Base-by-base conservation (phyloP, 2,888 invertebrate genomes). In the Lordiphosa andalusiaca region DNA sequence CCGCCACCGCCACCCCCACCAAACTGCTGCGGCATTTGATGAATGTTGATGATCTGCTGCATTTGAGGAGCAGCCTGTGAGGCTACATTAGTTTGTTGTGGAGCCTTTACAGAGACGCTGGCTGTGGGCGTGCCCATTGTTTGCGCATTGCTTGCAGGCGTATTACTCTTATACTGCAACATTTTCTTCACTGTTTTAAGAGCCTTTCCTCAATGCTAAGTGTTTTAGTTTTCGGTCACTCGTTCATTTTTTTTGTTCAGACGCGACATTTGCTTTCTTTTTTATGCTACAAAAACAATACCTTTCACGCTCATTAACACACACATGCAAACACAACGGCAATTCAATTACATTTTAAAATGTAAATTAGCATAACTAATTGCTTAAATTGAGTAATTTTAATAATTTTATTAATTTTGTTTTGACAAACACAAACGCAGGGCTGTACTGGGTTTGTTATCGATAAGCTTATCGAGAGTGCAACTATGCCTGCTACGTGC, bases 11-110 rank as follows among this genome's bases (percentile, higher is more conserved):
- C 61, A 0, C 70, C 55, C 1, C 67, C 71, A 2, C 64, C 62
- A 39, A 85, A 87, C 12, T 87, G 87, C 10, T 73, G 75, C 1
- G 83, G 86, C 62, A 87, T 67, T 39, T 87, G 87, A 44, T 87
- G 87, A 39, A 87, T 73, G 59, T 87, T 87, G 9, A 87, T 86
- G 5, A 87, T 87, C 66, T 87, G 87, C 44, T 84, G 87, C 69
- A 87, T 81, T 53, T 74, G 67, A 3, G 84, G 72, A 9, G 81
- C 66, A 3, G 57, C 10, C 30, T 30, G 30, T 30, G 30, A 4
- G 30, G 30, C 30, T 30, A 30, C 36, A 3, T 69, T 62, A 44
- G 21, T 46, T 16, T 48, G 21, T 39, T 73, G 71, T 9, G 76
- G 65, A 36, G 71, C 71, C 58, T 87, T 87, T n/a, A 76, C 75